These are phyloP conservation scores for Laticauda laticaudata DNA, from an alignment of 2,113 vertebrate species.

Conservation along the genomic window DNA sequence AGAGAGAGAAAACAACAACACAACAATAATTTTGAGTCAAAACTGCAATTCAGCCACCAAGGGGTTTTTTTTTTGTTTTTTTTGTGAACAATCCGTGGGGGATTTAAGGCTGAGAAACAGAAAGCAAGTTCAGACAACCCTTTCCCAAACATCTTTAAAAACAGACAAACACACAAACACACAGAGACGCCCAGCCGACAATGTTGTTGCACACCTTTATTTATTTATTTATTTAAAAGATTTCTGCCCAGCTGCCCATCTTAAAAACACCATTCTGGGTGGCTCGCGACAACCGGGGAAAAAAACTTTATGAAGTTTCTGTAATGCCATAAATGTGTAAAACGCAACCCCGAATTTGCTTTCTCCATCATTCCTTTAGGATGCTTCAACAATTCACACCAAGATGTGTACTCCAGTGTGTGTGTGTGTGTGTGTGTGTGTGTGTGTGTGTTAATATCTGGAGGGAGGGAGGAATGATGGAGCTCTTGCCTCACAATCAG, in stretches of 20 bases:
- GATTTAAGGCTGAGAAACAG: neutral
- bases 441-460: neutral
- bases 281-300: rapidly evolving
- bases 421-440: neutral
- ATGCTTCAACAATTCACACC: neutral
- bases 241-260: neutral
- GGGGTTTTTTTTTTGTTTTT: neutral
- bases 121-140: neutral
- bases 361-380: neutral
- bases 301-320: too few species aligned
- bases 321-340: neutral
- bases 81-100: neutral
- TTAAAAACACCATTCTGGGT: neutral
- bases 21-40: neutral
- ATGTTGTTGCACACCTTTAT: neutral
- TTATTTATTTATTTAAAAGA: neutral
- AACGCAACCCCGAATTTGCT: neutral
- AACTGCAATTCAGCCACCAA: neutral
- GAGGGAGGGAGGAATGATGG: too few species aligned
- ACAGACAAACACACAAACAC: neutral
- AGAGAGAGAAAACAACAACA: conserved; percentile 1
- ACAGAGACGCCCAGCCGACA: neutral
- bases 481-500: too few species aligned
- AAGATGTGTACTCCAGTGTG: neutral
- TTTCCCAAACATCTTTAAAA: neutral